Percentiles rank a stretch among this genome's conserved stretches.
Evolutionary conservation across 2,797 vertebrate species (phyloP).

Genomic region (Lithobates sylvaticus): DNA sequence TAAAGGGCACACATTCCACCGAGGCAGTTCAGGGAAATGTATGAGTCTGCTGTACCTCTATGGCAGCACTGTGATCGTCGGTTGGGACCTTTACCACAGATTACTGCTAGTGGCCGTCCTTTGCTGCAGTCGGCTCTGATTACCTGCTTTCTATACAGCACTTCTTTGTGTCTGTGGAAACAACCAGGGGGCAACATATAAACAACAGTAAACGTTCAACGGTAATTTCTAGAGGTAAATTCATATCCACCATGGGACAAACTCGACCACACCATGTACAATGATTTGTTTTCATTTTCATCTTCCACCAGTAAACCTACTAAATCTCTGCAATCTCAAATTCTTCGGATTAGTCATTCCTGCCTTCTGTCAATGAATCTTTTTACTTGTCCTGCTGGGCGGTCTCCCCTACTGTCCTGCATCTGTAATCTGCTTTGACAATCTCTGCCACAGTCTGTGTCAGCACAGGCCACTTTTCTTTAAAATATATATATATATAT

Average conservation of each 20-base stretch:
- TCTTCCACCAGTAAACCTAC: slow-evolving; percentile 1
- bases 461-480: too few relatives aligned
- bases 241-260: slow-evolving; percentile 32
- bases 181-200: neutral
- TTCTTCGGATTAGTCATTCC: slow-evolving; percentile 40
- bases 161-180: slow-evolving; percentile 18
- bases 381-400: slow-evolving; percentile 35
- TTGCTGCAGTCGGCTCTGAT: slow-evolving; percentile 8
- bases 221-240: slow-evolving; percentile 32
- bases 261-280: slow-evolving; percentile 35
- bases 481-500: too few relatives aligned
- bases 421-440: neutral
- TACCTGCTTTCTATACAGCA: slow-evolving; percentile 19
- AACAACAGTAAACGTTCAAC: neutral
- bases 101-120: neutral
- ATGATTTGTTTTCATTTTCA: slow-evolving; percentile 37
- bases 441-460: too few relatives aligned
- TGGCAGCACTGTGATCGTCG: slow-evolving; percentile 1
- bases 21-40: too few relatives aligned
- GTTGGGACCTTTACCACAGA: neutral
- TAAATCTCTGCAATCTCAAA: slow-evolving; percentile 34
- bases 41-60: too few relatives aligned
- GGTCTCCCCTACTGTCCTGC: slow-evolving; percentile 2
- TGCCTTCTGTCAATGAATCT: neutral
- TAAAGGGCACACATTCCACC: too few relatives aligned